Conservation (phyloP, 2,113 vertebrate species). For the Scomber scombrus region DNA sequence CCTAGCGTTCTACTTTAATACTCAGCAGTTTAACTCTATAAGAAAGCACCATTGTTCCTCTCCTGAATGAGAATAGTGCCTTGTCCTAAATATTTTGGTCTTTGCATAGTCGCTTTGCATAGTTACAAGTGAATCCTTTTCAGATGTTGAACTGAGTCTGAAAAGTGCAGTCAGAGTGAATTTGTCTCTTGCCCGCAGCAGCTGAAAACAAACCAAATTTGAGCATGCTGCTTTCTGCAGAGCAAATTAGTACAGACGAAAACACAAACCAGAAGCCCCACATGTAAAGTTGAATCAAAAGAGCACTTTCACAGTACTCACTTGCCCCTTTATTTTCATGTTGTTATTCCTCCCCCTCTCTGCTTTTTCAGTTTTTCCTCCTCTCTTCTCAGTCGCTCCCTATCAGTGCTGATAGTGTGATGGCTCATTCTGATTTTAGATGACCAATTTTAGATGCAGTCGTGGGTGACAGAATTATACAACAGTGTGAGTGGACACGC, state of each 20-base stretch:
- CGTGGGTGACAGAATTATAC: slow-evolving; percentile 58
- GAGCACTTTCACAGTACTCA: slow-evolving; percentile 37
- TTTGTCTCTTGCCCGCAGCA: slow-evolving; percentile 69
- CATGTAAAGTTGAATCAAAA: slow-evolving; percentile 60
- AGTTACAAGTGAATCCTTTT: slow-evolving; percentile 63
- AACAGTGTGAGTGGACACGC: slow-evolving; percentile 56
- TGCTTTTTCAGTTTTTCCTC: neutral
- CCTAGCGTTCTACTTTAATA: slow-evolving; percentile 16
- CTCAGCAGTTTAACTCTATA: slow-evolving; percentile 22
- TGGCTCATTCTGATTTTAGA: slow-evolving; percentile 30
- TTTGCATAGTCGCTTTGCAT: slow-evolving; percentile 63
- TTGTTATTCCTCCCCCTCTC: neutral
- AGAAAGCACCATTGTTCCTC: slow-evolving; percentile 13
- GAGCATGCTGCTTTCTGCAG: slow-evolving; percentile 70
- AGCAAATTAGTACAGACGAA: slow-evolving; percentile 73
- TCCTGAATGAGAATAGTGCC: slow-evolving; percentile 36
- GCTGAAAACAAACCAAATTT: slow-evolving; percentile 73
- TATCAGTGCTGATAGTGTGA: slow-evolving; percentile 7
- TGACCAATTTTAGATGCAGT: slow-evolving; percentile 53
- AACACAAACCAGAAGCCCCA: slow-evolving; percentile 78
- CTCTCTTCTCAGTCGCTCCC: slow-evolving; percentile 23
- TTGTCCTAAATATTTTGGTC: slow-evolving; percentile 63
- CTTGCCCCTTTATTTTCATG: slow-evolving; percentile 29
- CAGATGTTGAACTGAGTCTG: slow-evolving; percentile 62
- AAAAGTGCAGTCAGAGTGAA: slow-evolving; percentile 69